Evolutionary conservation across 2,888 invertebrate genomes (phyloP).

Genomic region (Merodon equestris): DNA sequence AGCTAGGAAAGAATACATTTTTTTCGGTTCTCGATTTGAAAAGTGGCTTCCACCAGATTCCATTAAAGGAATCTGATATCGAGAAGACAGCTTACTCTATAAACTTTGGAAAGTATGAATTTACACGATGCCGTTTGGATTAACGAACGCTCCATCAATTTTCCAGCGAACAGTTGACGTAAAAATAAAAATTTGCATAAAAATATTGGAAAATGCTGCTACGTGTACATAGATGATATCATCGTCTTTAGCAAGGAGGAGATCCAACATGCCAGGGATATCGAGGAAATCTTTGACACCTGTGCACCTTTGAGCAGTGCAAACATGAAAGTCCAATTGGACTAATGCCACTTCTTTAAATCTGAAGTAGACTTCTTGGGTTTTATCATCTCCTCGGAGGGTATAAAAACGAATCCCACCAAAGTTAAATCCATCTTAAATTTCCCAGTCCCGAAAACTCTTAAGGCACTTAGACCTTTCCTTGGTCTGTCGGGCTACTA

Average conservation of each 20-base stretch:
- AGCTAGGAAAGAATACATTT: slow-evolving; percentile 6
- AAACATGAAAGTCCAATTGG: slow-evolving; percentile 41
- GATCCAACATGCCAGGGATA: background rate
- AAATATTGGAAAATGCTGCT: slow-evolving; percentile 7
- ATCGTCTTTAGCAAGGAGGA: slow-evolving; percentile 14
- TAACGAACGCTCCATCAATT: slow-evolving; percentile 51
- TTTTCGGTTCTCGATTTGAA: slow-evolving; percentile 28
- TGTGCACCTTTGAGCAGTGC: too few species aligned
- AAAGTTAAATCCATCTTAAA: slow-evolving; percentile 68
- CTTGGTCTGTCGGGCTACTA: slow-evolving; percentile 67
- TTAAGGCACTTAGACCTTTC: slow-evolving; percentile 31
- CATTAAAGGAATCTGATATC: slow-evolving; percentile 37
- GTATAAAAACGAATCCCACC: slow-evolving; percentile 70
- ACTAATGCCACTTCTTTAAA: slow-evolving; percentile 26
- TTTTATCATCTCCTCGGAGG: slow-evolving; percentile 70
- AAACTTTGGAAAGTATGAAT: slow-evolving; percentile 54
- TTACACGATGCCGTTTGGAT: slow-evolving; percentile 53
- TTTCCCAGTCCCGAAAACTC: slow-evolving; percentile 63
- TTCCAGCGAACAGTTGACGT: slow-evolving; percentile 51
- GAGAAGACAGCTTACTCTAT: slow-evolving; percentile 55
- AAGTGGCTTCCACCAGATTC: slow-evolving; percentile 19
- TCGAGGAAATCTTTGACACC: slow-evolving; percentile 17
- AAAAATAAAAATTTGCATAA: slow-evolving; percentile 34
- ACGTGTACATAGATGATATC: slow-evolving; percentile 58
- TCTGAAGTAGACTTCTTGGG: slow-evolving; percentile 70